A percentile compares a stretch with the other conserved stretches of the same genome.
phyloP scores from a whole-genome alignment of 2,888 invertebrate genomes.

The Ormyrus pomaceus region DNA sequence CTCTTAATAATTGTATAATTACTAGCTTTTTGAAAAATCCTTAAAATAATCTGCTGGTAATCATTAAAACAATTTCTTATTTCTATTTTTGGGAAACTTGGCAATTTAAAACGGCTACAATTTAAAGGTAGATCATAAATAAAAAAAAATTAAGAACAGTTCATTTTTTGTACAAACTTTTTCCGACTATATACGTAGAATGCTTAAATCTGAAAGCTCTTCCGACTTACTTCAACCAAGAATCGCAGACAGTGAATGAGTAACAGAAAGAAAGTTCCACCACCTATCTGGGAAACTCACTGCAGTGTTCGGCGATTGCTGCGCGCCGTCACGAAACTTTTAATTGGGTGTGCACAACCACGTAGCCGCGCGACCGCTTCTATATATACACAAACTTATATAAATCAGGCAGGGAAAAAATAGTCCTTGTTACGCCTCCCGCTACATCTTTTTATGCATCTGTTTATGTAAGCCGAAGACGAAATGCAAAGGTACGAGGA shows the following conservation, averaged over 20 bases:
- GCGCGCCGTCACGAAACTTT: slow-evolving; percentile 40
- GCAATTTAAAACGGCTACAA: too few relatives aligned
- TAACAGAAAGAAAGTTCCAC: background rate
- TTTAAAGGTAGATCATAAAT: too few relatives aligned
- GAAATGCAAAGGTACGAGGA: slow-evolving; percentile 20
- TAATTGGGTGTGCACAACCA: slow-evolving; percentile 38
- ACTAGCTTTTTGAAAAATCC: too few relatives aligned
- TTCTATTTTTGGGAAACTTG: too few relatives aligned
- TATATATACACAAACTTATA: background rate
- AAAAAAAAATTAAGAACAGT: too few relatives aligned
- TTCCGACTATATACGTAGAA: too few relatives aligned
- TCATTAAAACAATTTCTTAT: too few relatives aligned
- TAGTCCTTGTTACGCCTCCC: background rate
- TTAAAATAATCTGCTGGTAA: too few relatives aligned
- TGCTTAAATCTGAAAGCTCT: too few relatives aligned
- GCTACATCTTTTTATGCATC: background rate
- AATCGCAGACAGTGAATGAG: background rate
- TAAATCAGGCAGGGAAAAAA: background rate
- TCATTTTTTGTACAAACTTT: too few relatives aligned
- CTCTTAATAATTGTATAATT: too few relatives aligned
- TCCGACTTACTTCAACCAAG: too few relatives aligned
- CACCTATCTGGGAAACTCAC: background rate
- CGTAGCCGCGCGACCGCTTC: background rate
- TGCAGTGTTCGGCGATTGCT: slow-evolving; percentile 1
- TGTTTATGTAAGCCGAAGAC: slow-evolving; percentile 23